Evolutionary conservation across 2,888 invertebrate species (phyloP).

Genomic region (Ephialtes manifestator): DNA sequence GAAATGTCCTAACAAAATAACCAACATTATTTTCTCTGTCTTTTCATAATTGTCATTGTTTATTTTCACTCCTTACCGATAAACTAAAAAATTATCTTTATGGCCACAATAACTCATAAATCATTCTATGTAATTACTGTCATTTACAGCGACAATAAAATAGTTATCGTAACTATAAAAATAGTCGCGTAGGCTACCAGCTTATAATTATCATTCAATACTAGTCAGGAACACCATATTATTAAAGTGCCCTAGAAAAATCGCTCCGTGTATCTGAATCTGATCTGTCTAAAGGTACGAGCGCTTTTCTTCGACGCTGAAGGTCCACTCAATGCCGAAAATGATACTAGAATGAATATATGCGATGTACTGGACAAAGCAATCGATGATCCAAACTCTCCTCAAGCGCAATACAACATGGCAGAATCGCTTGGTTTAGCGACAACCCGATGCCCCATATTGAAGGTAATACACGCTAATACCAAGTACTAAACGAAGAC

Average conservation of each 20-base stretch:
- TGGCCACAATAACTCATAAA: too few relatives aligned
- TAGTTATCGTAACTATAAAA: too few relatives aligned
- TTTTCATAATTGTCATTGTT: too few relatives aligned
- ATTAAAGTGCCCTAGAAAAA: neutral
- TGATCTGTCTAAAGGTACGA: constrained; percentile 37
- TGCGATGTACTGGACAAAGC: constrained; percentile 62
- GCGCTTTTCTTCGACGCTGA: constrained; percentile 38
- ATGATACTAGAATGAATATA: constrained; percentile 36
- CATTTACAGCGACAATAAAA: too few relatives aligned
- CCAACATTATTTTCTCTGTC: too few relatives aligned
- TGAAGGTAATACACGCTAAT: constrained; percentile 42
- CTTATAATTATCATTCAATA: neutral
- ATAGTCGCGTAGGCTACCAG: too few relatives aligned
- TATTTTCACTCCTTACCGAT: too few relatives aligned
- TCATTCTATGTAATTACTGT: too few relatives aligned
- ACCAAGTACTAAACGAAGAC: neutral
- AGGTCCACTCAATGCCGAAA: constrained; percentile 17
- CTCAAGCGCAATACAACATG: constrained; percentile 45
- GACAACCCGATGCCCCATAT: constrained; percentile 61
- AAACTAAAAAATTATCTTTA: too few relatives aligned
- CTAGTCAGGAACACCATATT: neutral
- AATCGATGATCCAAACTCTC: constrained; percentile 32
- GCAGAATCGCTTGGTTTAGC: constrained; percentile 56
- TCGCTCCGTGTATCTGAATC: neutral
- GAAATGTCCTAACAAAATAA: too few relatives aligned